Conservation (phyloP, 2,797 vertebrate species). For the Harpagifer antarcticus region DNA sequence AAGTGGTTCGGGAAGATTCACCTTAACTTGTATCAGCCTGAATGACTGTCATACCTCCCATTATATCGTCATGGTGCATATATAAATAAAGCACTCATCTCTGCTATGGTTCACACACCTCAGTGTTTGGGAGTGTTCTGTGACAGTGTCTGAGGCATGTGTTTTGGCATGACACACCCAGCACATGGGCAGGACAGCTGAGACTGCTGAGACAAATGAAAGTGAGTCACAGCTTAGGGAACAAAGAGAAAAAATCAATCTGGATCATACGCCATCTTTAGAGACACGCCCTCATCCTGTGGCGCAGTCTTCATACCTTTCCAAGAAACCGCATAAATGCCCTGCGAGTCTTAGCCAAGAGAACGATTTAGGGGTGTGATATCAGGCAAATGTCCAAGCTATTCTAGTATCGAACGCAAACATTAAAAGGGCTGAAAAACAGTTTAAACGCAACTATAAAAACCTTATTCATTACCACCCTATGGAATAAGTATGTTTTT, state of each 20-base stretch:
- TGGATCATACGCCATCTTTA: constrained; percentile 28
- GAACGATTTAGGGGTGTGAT: constrained; percentile 15
- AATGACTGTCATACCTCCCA: constrained; percentile 9
- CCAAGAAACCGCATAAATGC: constrained; percentile 12
- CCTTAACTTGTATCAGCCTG: neutral
- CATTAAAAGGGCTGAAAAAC: neutral
- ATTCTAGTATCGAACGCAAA: neutral
- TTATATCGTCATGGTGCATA: constrained; percentile 22
- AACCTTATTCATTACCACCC: neutral
- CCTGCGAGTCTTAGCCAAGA: constrained; percentile 10
- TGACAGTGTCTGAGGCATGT: constrained; percentile 71
- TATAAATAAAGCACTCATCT: constrained; percentile 41
- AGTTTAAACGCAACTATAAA: neutral
- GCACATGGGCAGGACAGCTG: constrained; percentile 57
- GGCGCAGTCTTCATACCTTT: constrained; percentile 31
- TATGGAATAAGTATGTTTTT: neutral
- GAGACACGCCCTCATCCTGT: constrained; percentile 47
- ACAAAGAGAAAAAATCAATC: constrained; percentile 53
- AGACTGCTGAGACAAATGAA: constrained; percentile 41
- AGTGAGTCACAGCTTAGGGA: constrained; percentile 63
- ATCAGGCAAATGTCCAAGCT: neutral
- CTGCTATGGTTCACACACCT: constrained; percentile 60
- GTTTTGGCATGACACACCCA: constrained; percentile 69
- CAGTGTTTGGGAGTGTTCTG: constrained; percentile 69
- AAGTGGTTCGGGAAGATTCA: neutral